Evolutionary conservation across 2,797 vertebrate species (phyloP).

Genomic region (Malacoctenus gilli): DNA sequence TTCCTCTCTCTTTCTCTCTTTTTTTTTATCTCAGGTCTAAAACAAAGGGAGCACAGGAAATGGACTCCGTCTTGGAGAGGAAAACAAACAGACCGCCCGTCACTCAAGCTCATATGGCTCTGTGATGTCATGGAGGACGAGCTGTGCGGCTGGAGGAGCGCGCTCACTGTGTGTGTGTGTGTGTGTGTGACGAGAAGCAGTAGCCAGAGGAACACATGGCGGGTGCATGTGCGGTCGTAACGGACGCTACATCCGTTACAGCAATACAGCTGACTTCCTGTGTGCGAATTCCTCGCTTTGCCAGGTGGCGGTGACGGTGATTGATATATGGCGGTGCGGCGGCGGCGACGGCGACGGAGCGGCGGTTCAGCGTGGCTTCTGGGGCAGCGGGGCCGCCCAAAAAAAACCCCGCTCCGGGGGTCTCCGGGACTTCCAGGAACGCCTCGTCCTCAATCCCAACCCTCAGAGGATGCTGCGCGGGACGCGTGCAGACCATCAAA

Average conservation of each 20-base stretch:
- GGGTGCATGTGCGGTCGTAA: constrained; percentile 31
- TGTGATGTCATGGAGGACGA: constrained; percentile 55
- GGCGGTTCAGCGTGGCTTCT: constrained; percentile 46
- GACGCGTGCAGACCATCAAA: constrained; percentile 70
- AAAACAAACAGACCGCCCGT: constrained; percentile 76
- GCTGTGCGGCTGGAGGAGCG: constrained; percentile 20
- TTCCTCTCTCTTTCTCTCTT: constrained; percentile 49
- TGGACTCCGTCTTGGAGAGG: constrained; percentile 67
- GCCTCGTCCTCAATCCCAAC: constrained; percentile 53
- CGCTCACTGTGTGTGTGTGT: background rate
- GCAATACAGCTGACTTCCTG: constrained; percentile 54
- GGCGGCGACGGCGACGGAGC: too few relatives aligned
- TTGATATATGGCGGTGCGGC: constrained; percentile 49
- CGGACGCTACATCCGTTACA: constrained; percentile 37
- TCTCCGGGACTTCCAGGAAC: constrained; percentile 58
- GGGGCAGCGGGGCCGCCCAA: constrained; percentile 42
- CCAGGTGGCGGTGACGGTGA: constrained; percentile 58
- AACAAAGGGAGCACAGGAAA: constrained; percentile 81
- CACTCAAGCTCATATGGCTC: constrained; percentile 67
- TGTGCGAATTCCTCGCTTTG: constrained; percentile 35
- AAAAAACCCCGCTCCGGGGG: constrained; percentile 16
- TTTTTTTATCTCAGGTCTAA: constrained; percentile 57
- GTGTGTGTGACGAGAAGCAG: constrained; percentile 9
- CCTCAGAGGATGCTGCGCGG: constrained; percentile 52
- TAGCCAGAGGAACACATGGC: constrained; percentile 44